phyloP scores from a whole-genome alignment of 1,140 invertebrate species.

The Aphelenchoides besseyi region DNA sequence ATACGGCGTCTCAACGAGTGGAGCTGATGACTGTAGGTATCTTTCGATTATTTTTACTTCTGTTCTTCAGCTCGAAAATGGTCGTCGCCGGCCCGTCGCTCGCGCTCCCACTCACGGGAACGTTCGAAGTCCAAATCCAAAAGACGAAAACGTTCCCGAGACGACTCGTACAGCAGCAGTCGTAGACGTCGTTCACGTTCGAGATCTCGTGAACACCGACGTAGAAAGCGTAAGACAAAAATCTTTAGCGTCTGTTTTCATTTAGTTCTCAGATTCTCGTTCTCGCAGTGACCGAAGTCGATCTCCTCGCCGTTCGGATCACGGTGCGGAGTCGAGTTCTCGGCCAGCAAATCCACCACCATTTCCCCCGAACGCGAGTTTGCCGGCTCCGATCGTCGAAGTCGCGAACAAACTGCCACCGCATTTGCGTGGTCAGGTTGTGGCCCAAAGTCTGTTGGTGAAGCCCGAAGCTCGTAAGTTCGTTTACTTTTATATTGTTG shows the following conservation, averaged over 20 bases:
- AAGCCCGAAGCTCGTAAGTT: not conserved
- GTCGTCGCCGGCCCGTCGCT: constrained; percentile 13
- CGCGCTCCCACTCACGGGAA: constrained; percentile 7
- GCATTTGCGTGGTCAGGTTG: not conserved
- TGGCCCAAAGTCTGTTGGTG: constrained; percentile 3
- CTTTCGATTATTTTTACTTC: not conserved
- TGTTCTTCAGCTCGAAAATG: constrained; percentile 18
- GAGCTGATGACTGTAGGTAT: not conserved
- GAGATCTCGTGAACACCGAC: not conserved
- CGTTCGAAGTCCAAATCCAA: not conserved
- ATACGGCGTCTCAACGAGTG: not conserved
- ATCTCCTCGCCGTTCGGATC: not conserved
- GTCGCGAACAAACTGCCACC: constrained; percentile 7
- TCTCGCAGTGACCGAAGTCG: not conserved
- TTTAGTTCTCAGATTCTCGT: not conserved
- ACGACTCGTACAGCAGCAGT: not conserved
- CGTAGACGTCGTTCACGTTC: not conserved
- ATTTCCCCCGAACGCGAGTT: too few species aligned
- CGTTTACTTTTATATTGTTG: too few species aligned
- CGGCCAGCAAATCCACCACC: not conserved
- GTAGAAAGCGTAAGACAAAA: not conserved
- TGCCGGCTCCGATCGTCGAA: not conserved
- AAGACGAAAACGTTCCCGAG: not conserved
- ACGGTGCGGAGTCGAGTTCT: not conserved
- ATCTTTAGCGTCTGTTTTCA: not conserved